These are phyloP conservation scores for Zygaena filipendulae DNA, from an alignment of 2,888 invertebrate species.

Conservation along the genomic window DNA sequence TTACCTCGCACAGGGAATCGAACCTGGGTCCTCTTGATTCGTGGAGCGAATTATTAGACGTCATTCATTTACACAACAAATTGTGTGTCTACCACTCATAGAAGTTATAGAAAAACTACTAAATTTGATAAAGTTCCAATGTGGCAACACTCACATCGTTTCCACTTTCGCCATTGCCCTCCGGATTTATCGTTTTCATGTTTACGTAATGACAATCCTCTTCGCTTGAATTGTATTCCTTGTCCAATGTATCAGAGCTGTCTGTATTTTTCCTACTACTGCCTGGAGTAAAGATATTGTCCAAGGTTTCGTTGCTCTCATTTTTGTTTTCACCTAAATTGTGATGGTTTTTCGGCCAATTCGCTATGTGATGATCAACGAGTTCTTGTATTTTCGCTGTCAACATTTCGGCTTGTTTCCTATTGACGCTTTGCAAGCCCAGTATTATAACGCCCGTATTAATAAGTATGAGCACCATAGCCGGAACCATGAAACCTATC, in stretches of 20 bases:
- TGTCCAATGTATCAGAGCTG: conserved; percentile 50
- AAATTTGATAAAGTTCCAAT: too few species aligned
- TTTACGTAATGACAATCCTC: conserved; percentile 39
- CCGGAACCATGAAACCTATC: conserved; percentile 79
- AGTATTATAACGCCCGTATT: conserved; percentile 71
- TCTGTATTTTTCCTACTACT: conserved; percentile 56
- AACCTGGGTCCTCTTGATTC: too few species aligned
- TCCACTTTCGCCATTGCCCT: conserved; percentile 31
- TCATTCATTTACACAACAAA: too few species aligned
- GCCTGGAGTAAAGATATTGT: conserved; percentile 44
- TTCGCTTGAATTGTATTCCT: conserved; percentile 43
- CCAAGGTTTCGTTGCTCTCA: conserved; percentile 43
- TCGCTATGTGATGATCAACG: conserved; percentile 49
- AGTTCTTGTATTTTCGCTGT: conserved; percentile 54
- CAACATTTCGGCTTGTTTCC: conserved; percentile 52
- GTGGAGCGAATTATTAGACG: too few species aligned
- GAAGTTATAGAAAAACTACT: too few species aligned
- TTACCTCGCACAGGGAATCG: too few species aligned
- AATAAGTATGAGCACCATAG: conserved; percentile 73
- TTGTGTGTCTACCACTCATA: too few species aligned
- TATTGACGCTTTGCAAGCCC: conserved; percentile 57
- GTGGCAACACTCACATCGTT: conserved; percentile 38
- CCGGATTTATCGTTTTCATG: conserved; percentile 18
- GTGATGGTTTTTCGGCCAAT: conserved; percentile 42
- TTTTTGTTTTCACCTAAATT: conserved; percentile 33